Conservation (phyloP, 2,797 vertebrate genomes). For the Xiphorhynchus erythropygius region DNA sequence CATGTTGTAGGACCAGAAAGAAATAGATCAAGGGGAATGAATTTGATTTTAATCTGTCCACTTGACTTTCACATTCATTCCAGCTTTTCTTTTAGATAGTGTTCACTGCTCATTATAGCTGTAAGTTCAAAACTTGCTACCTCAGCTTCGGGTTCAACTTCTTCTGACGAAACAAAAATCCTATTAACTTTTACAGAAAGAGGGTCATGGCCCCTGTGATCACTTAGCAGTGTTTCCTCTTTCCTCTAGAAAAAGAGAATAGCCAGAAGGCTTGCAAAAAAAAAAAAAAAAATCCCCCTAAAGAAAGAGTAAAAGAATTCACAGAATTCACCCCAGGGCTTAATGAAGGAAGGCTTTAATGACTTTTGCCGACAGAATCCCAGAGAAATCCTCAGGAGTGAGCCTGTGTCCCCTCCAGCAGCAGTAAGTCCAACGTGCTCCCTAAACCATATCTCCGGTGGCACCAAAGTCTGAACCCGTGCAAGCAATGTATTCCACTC, state of each 20-base stretch:
- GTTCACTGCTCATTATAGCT: not conserved
- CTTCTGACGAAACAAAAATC: constrained; percentile 1
- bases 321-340: not conserved
- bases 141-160: not conserved
- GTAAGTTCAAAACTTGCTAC: not conserved
- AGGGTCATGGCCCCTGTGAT: not conserved
- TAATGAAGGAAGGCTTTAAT: not conserved
- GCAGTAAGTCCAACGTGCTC: not conserved
- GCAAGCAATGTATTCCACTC: not conserved
- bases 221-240: not conserved
- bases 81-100: not conserved
- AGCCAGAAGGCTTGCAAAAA: not conserved
- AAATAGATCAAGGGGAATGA: not conserved
- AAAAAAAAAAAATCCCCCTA: not conserved
- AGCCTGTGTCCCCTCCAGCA: not conserved
- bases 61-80: not conserved
- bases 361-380: not conserved
- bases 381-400: not conserved
- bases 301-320: not conserved
- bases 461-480: not conserved
- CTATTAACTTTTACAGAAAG: constrained; percentile 12
- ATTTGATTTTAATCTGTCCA: not conserved
- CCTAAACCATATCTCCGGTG: not conserved
- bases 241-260: not conserved
- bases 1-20: not conserved